A percentile compares a stretch with the other conserved stretches of the same genome.
Evolutionary conservation across 2,888 invertebrate genomes (phyloP).

Genomic region (Eupithecia tripunctaria): DNA sequence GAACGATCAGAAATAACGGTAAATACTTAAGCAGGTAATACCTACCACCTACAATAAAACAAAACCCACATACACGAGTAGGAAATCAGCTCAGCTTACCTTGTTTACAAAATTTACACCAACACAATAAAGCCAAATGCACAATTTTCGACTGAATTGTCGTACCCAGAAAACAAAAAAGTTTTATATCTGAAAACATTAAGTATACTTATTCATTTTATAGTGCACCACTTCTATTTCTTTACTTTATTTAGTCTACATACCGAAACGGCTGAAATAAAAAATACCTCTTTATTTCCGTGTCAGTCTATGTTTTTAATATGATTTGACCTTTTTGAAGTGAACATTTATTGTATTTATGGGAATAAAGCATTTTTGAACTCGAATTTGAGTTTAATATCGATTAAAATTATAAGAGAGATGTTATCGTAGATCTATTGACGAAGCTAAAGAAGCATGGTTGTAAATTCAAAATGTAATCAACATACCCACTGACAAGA

Average conservation of each 20-base stretch:
- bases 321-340: too few relatives aligned
- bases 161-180: not conserved
- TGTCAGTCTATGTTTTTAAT: too few relatives aligned
- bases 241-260: too few relatives aligned
- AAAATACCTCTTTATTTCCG: too few relatives aligned
- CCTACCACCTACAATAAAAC: not conserved
- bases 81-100: not conserved
- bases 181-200: not conserved
- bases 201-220: not conserved
- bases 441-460: not conserved
- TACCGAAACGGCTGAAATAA: too few relatives aligned
- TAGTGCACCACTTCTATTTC: not conserved
- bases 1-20: not conserved
- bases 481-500: conserved; percentile 6
- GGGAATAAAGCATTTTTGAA: too few relatives aligned
- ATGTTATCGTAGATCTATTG: not conserved
- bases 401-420: not conserved
- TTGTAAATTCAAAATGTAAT: conserved; percentile 13
- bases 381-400: not conserved
- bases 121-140: not conserved
- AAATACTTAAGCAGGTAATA: not conserved
- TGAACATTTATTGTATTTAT: too few relatives aligned
- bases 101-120: not conserved
- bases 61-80: not conserved
- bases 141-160: not conserved